Evolutionary conservation across 2,888 invertebrate genomes (phyloP).

Genomic region (Drosophila birchii): DNA sequence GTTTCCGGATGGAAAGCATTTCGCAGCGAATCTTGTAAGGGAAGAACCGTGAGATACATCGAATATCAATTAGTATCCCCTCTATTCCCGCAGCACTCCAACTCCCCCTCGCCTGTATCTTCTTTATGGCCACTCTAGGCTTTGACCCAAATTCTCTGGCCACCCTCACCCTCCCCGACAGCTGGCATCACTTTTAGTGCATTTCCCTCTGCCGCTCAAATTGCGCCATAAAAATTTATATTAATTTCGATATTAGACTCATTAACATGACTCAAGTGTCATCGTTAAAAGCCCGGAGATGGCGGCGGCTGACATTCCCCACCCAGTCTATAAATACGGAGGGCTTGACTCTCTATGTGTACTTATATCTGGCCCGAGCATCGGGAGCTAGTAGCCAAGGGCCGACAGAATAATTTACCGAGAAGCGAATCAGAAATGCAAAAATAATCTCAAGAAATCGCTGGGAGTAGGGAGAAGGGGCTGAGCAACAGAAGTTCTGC

Average conservation of each 20-base stretch:
- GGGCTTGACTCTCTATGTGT: conserved; percentile 16
- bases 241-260: conserved; percentile 79
- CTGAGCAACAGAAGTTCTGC: conserved; percentile 62
- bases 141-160: conserved; percentile 64
- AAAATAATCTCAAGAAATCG: conserved; percentile 72
- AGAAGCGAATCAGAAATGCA: conserved; percentile 77
- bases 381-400: conserved; percentile 28
- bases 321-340: conserved; percentile 63
- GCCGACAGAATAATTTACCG: conserved; percentile 42
- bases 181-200: conserved; percentile 67
- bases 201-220: conserved; percentile 57
- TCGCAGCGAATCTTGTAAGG: conserved; percentile 28
- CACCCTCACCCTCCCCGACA: conserved; percentile 27
- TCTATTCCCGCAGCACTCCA: background rate
- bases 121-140: conserved; percentile 59
- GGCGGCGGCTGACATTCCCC: conserved; percentile 2
- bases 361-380: conserved; percentile 22
- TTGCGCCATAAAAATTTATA: conserved; percentile 72
- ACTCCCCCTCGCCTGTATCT: conserved; percentile 3
- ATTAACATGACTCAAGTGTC: conserved; percentile 61
- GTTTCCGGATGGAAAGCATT: conserved; percentile 54
- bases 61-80: conserved; percentile 77
- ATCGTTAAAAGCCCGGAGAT: conserved; percentile 44
- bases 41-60: conserved; percentile 56
- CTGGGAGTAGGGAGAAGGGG: conserved; percentile 28